Conservation (phyloP, 2,888 invertebrate genomes). For the Cephus rjabovi region DNA sequence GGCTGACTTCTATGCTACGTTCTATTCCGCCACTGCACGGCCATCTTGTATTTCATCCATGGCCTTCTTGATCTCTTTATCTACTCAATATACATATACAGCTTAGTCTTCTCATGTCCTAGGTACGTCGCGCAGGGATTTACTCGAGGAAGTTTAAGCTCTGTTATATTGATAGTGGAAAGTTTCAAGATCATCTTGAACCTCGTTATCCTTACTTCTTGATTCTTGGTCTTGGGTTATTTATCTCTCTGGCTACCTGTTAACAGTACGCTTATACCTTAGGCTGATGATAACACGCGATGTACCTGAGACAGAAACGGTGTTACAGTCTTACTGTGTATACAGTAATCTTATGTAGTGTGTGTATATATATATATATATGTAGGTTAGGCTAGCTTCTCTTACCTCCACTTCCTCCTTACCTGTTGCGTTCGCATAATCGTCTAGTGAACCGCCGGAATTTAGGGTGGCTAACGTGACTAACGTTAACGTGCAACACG, state of each 20-base stretch:
- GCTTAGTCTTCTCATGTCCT: not conserved
- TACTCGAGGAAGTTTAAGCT: not conserved
- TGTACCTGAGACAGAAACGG: not conserved
- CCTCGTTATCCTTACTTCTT: not conserved
- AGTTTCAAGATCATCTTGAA: not conserved
- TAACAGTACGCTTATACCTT: not conserved
- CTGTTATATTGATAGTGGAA: not conserved
- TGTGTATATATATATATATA: not conserved
- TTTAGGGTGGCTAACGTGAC: conserved; percentile 1
- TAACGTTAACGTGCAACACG: conserved; percentile 8
- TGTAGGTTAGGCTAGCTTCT: not conserved
- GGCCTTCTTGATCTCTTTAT: not conserved
- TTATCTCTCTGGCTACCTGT: too few relatives aligned
- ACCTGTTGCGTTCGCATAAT: conserved; percentile 33
- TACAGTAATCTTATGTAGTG: not conserved
- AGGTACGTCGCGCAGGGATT: not conserved
- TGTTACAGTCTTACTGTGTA: not conserved
- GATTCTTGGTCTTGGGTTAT: not conserved
- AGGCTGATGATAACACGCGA: not conserved
- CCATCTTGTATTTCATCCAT: not conserved
- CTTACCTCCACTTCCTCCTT: conserved; percentile 24
- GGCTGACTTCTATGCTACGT: not conserved
- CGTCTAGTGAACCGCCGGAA: conserved; percentile 1
- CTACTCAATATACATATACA: not conserved
- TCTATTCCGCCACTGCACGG: not conserved